Conservation (phyloP, 1,140 invertebrate genomes). For the Drosophila yakuba region DNA sequence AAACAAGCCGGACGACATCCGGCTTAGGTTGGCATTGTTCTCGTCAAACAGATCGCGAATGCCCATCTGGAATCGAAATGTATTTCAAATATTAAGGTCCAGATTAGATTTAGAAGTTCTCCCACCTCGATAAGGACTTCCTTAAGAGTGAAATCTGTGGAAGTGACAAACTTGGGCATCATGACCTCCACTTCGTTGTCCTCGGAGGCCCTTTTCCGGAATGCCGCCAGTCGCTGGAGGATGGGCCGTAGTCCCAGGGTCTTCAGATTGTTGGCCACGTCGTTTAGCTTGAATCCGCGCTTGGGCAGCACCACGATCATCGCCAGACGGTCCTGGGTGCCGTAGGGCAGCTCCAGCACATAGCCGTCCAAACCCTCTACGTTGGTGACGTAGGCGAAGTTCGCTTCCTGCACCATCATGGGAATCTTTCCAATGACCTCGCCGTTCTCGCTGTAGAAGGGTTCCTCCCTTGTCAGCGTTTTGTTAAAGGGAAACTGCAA, state of each 20-base stretch:
- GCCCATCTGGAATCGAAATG: slow-evolving; percentile 86
- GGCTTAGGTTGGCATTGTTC: slow-evolving; percentile 87
- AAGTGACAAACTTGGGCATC: slow-evolving; percentile 90
- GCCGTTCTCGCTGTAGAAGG: slow-evolving; percentile 86
- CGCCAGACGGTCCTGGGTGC: slow-evolving; percentile 66
- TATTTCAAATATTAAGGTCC: neutral
- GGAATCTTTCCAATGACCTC: slow-evolving; percentile 86
- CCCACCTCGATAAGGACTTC: slow-evolving; percentile 86
- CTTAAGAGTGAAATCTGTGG: slow-evolving; percentile 88
- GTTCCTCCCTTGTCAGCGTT: slow-evolving; percentile 86
- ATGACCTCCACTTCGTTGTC: slow-evolving; percentile 88
- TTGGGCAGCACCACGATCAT: slow-evolving; percentile 75
- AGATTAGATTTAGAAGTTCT: neutral
- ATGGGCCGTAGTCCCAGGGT: slow-evolving; percentile 86
- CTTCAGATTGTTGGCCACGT: slow-evolving; percentile 86
- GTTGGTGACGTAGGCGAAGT: slow-evolving; percentile 86
- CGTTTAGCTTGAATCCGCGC: slow-evolving; percentile 84
- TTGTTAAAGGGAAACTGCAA: slow-evolving; percentile 87
- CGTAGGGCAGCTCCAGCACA: slow-evolving; percentile 90
- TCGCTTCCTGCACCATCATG: slow-evolving; percentile 87
- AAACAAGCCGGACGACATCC: slow-evolving; percentile 87
- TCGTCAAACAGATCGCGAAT: slow-evolving; percentile 89
- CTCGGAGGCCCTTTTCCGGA: slow-evolving; percentile 24
- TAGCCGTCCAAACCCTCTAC: slow-evolving; percentile 86
- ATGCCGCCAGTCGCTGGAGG: slow-evolving; percentile 73